A percentile compares a stretch with the other conserved stretches of the same genome.
Conservation (phyloP, 2,797 vertebrate species). For the Micrastur ruficollis region DNA sequence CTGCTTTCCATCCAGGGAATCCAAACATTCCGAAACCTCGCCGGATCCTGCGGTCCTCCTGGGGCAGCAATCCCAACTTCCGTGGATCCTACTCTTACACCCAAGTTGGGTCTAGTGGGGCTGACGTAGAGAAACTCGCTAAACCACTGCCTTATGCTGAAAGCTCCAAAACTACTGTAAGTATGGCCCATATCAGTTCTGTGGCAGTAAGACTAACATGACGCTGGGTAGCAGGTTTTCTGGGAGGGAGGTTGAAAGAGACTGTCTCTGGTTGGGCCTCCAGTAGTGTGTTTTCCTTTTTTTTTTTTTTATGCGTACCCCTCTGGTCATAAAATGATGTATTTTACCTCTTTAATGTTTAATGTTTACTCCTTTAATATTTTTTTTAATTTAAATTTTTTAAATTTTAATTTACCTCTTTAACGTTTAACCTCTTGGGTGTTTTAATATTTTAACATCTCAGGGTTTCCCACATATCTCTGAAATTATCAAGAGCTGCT, state of each 20-base stretch:
- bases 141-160: constrained; percentile 93
- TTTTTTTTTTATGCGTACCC: neutral
- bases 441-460: accelerated
- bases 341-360: neutral
- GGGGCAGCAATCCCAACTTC: constrained; percentile 95
- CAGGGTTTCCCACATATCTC: neutral
- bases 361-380: too few species aligned
- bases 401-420: neutral
- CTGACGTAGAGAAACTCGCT: constrained; percentile 91
- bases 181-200: neutral
- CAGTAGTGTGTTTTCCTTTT: neutral
- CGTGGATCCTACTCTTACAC: constrained; percentile 97
- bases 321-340: neutral
- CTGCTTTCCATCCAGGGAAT: constrained; percentile 81
- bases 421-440: neutral
- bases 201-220: accelerated
- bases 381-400: too few species aligned
- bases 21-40: constrained; percentile 97
- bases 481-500: neutral
- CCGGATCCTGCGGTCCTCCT: constrained; percentile 92
- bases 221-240: accelerated
- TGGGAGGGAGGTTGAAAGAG: neutral
- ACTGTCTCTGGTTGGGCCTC: neutral
- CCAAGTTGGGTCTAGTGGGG: constrained; percentile 93
- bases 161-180: constrained; percentile 93